Evolutionary conservation across 2,888 invertebrate genomes (phyloP).

Genomic region (Andrena fulva): DNA sequence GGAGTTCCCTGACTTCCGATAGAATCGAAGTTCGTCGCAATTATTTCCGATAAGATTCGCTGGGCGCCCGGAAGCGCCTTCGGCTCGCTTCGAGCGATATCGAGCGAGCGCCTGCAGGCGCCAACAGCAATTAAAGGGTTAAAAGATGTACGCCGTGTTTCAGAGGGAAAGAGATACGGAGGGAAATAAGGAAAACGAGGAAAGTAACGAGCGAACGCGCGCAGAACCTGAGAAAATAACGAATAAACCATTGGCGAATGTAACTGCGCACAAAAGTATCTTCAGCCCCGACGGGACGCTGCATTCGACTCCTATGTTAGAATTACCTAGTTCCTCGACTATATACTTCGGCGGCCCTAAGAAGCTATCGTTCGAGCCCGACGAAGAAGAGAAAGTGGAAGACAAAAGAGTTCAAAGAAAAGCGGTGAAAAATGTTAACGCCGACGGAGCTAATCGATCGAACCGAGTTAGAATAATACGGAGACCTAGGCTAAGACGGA

Average conservation of each 20-base stretch:
- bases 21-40: too few relatives aligned
- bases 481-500: too few relatives aligned
- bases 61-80: too few relatives aligned
- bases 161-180: not conserved
- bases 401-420: not conserved
- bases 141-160: too few relatives aligned
- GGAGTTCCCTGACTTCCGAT: too few relatives aligned
- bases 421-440: not conserved
- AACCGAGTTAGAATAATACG: not conserved
- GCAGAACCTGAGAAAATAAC: conserved; percentile 1
- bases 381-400: not conserved
- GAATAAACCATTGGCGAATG: conserved; percentile 13
- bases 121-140: too few relatives aligned
- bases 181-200: conserved; percentile 35
- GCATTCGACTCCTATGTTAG: not conserved
- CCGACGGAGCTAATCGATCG: not conserved
- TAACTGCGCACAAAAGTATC: not conserved
- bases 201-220: not conserved
- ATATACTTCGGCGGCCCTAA: conserved; percentile 8
- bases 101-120: too few relatives aligned
- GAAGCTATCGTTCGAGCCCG: not conserved
- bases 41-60: too few relatives aligned
- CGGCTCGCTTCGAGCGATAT: too few relatives aligned
- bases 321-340: not conserved
- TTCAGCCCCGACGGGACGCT: conserved; percentile 35